Evolutionary conservation across 2,113 vertebrate species (phyloP), one percentile per base, ranked within the genome.

Genomic region (Microtus oregoni): DNA sequence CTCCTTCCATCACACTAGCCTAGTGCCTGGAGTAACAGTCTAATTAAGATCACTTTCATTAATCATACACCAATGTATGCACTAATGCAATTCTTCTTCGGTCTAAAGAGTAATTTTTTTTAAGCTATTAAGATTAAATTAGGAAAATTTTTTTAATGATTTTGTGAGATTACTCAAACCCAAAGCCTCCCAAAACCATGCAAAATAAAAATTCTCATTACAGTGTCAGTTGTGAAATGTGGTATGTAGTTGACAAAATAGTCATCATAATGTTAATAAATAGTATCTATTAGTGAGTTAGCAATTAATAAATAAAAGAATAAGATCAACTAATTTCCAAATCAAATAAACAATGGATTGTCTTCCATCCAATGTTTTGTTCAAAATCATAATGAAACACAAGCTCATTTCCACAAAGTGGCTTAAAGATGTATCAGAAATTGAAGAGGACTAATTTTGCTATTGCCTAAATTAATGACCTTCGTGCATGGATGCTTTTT

Each of bases 11-110:
- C 68, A 89, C 14, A 50, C 52, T 78, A 75, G 38, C 67, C 47
- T 65, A 70, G 61, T 65, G 81, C 86, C 83, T 87, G 20, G 47
- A 91, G 87, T 90, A 96, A 95, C 65, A 82, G 30, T 90, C 75
- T 94, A 91, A 97, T 96, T 96, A 96, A 95, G 89, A 88, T 63
- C 65, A 72, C 85, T 90, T 90, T 94, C 92, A 94, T 96, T 89
- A 92, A 90, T 96, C 76, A 94, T 82, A 86, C 7, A 93, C 78
- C 55, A 79, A 44, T 88, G 82, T 90, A 88, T 63, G 89, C 86
- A 95, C 52, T 94, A 90, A 95, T 89, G 61, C 67, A 47, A 88
- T 94, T 93, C 50, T 87, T 90, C 85, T 94, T 90, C 44, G 92
- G 41, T 91, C 91, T 72, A 82, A 96, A 97, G 94, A 95, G n/a